Percentiles rank a stretch among this genome's conserved stretches.
Conservation (phyloP, 2,797 vertebrate genomes). For the Pteronotus mesoamericanus region DNA sequence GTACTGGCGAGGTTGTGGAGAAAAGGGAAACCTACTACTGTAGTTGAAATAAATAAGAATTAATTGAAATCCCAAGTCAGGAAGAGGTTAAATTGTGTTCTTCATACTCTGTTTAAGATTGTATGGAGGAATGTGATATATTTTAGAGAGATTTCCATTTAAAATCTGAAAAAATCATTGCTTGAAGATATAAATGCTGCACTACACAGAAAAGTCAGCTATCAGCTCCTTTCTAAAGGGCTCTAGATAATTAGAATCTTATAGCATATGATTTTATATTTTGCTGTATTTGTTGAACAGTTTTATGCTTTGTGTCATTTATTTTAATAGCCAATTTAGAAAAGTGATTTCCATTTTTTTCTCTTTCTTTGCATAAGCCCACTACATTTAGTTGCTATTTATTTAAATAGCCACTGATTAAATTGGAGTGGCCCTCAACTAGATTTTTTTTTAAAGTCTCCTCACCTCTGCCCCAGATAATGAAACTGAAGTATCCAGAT, state of each 20-base stretch:
- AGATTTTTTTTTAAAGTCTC: background rate
- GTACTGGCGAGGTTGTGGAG: too few species aligned
- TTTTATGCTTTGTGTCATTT: conserved; percentile 44
- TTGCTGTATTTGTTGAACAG: conserved; percentile 39
- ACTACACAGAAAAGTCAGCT: background rate
- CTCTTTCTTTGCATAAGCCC: conserved; percentile 18
- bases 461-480: conserved; percentile 4
- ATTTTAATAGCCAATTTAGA: conserved; percentile 30
- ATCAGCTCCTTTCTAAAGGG: background rate
- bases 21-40: too few species aligned
- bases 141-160: conserved; percentile 36
- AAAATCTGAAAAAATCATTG: conserved; percentile 20
- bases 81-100: background rate
- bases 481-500: background rate
- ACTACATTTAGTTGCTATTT: conserved; percentile 39
- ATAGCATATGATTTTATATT: conserved; percentile 37
- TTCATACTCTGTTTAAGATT: background rate
- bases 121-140: background rate
- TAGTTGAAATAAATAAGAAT: background rate
- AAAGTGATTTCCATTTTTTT: conserved; percentile 29
- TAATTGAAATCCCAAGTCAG: background rate
- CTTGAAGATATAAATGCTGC: conserved; percentile 43
- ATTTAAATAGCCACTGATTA: conserved; percentile 42
- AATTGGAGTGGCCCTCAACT: background rate
- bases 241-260: conserved; percentile 41